These are phyloP conservation scores for Geodia barretti DNA, from an alignment of 37 sponge, comb jelly and placozoan genomes.

Conservation along the genomic window DNA sequence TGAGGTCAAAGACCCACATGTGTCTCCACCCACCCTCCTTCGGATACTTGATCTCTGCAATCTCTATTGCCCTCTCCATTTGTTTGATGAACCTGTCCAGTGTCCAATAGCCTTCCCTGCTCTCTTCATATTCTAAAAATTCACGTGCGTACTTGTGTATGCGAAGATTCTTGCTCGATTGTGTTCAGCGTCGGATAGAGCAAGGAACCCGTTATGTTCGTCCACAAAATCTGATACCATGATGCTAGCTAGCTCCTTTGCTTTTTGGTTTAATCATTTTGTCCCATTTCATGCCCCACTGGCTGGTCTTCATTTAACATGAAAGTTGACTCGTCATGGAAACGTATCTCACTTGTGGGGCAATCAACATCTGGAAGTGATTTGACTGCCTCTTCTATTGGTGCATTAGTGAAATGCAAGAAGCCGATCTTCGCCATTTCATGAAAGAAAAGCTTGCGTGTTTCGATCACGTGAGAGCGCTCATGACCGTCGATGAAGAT, in stretches of 20 bases:
- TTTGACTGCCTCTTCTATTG: conserved; percentile 25
- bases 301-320: conserved; percentile 36
- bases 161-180: not conserved
- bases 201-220: conserved; percentile 29
- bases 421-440: conserved; percentile 45
- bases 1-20: conserved; percentile 25
- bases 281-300: not conserved
- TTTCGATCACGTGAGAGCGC: conserved; percentile 26
- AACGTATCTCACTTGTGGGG: not conserved
- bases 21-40: conserved; percentile 8
- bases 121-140: conserved; percentile 30
- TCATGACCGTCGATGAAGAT: conserved; percentile 60
- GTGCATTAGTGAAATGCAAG: conserved; percentile 18
- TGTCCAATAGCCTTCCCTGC: conserved; percentile 16
- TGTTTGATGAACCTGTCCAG: conserved; percentile 2
- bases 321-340: conserved; percentile 48
- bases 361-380: conserved; percentile 24
- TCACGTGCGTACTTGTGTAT: not conserved
- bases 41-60: conserved; percentile 31
- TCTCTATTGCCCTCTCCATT: not conserved
- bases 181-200: not conserved
- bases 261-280: conserved; percentile 17
- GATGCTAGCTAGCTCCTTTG: conserved; percentile 29
- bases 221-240: conserved; percentile 20
- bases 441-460: conserved; percentile 13